phyloP scores from a whole-genome alignment of 1,140 invertebrate genomes.

The Pomacea maculata region DNA sequence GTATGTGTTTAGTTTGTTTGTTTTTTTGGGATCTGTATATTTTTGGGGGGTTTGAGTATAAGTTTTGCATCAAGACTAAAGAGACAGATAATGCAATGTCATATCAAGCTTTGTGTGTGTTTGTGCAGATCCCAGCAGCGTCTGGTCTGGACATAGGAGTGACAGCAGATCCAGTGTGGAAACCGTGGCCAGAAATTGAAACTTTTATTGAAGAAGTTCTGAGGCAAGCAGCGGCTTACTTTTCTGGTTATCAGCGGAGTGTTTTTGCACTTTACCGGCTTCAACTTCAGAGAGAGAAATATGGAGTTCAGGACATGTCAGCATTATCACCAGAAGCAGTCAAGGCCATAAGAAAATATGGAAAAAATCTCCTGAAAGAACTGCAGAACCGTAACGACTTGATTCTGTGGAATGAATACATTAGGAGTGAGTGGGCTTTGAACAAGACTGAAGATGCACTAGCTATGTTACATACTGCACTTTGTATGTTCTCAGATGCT shows the following conservation, averaged over 20 bases:
- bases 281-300: conserved; percentile 35
- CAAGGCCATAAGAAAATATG: conserved; percentile 61
- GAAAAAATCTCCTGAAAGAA: conserved; percentile 63
- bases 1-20: too few relatives aligned
- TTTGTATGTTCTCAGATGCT: conserved; percentile 47
- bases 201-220: conserved; percentile 34
- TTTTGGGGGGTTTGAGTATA: too few relatives aligned
- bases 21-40: too few relatives aligned
- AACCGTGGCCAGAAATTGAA: conserved; percentile 7
- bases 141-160: conserved; percentile 1
- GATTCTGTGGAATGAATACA: conserved; percentile 64
- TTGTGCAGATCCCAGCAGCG: conserved; percentile 17
- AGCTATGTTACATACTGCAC: conserved; percentile 60
- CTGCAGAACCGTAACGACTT: conserved; percentile 64
- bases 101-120: conserved; percentile 6
- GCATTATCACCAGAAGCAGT: conserved; percentile 17
- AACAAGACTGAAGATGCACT: conserved; percentile 56
- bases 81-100: not conserved
- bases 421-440: conserved; percentile 53
- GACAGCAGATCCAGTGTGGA: conserved; percentile 21
- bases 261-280: conserved; percentile 47
- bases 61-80: too few relatives aligned
- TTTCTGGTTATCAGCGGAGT: conserved; percentile 36
- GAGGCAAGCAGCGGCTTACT: conserved; percentile 38
- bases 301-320: conserved; percentile 13